Evolutionary conservation across 2,888 invertebrate genomes (phyloP).

Genomic region (Mactromeris polynyma): DNA sequence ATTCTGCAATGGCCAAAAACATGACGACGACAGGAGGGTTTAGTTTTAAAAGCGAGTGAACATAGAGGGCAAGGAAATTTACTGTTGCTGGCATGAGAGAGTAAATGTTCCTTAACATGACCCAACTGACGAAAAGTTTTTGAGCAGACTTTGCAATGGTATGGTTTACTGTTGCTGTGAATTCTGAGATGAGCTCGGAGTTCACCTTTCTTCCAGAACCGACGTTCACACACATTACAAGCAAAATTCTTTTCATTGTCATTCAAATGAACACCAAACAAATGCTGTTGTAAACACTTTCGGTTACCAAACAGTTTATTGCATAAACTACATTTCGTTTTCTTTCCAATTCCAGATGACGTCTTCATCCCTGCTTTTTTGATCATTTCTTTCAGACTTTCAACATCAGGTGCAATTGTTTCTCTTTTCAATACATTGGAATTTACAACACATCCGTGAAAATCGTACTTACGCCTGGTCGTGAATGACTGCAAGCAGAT

Average conservation of each 20-base stretch:
- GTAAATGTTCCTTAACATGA: conserved; percentile 58
- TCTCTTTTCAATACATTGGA: neutral
- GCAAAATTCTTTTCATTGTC: conserved; percentile 53
- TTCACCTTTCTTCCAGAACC: conserved; percentile 52
- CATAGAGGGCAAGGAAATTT: conserved; percentile 44
- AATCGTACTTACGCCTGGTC: neutral
- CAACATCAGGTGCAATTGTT: neutral
- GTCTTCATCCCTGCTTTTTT: conserved; percentile 15
- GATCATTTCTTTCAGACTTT: neutral
- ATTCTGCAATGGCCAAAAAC: conserved; percentile 42
- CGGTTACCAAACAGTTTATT: conserved; percentile 40
- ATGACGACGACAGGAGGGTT: neutral
- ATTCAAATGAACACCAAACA: conserved; percentile 51
- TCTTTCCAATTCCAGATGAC: conserved; percentile 24
- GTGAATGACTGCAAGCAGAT: conserved; percentile 4
- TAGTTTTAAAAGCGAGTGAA: conserved; percentile 28
- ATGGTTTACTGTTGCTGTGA: conserved; percentile 57
- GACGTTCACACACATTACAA: conserved; percentile 56
- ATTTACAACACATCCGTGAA: neutral
- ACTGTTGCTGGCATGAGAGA: conserved; percentile 33
- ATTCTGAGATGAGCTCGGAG: conserved; percentile 55
- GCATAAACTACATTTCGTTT: conserved; percentile 51
- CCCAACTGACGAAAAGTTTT: conserved; percentile 55
- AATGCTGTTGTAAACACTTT: conserved; percentile 43
- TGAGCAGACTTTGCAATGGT: conserved; percentile 51